These are phyloP conservation scores for Silurus glanis DNA, from an alignment of 2,113 vertebrate genomes.

Conservation along the genomic window DNA sequence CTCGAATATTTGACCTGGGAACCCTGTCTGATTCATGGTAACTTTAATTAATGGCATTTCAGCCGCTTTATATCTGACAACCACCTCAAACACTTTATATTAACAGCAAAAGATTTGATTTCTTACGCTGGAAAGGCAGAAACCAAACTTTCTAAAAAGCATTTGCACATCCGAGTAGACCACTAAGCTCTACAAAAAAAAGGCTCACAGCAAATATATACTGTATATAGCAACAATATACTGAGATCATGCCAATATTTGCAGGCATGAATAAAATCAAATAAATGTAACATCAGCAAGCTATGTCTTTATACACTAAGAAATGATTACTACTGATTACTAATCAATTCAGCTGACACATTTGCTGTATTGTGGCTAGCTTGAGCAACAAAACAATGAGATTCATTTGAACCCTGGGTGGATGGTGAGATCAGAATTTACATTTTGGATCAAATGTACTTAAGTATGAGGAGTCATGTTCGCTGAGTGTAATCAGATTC, in stretches of 20 bases:
- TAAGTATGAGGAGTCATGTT: neutral
- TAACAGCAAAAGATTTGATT: neutral
- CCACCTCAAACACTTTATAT: neutral
- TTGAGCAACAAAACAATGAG: neutral
- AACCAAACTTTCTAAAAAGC: neutral
- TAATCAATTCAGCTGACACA: neutral
- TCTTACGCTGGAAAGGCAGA: neutral
- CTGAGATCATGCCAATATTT: neutral
- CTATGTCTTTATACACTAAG: neutral
- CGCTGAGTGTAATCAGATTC: neutral
- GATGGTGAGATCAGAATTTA: neutral
- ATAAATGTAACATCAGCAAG: neutral
- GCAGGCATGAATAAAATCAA: neutral
- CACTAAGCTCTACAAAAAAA: neutral
- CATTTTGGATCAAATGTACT: neutral
- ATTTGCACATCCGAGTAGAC: neutral
- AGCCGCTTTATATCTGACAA: neutral
- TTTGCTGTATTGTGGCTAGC: neutral
- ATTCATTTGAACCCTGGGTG: neutral
- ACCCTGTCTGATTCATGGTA: neutral
- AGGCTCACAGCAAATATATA: neutral
- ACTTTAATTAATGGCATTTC: neutral
- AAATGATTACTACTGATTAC: neutral
- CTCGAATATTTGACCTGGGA: no score
- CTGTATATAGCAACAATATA: neutral